phyloP scores from a whole-genome alignment of 1,140 invertebrate species.

The Drosophila azteca region DNA sequence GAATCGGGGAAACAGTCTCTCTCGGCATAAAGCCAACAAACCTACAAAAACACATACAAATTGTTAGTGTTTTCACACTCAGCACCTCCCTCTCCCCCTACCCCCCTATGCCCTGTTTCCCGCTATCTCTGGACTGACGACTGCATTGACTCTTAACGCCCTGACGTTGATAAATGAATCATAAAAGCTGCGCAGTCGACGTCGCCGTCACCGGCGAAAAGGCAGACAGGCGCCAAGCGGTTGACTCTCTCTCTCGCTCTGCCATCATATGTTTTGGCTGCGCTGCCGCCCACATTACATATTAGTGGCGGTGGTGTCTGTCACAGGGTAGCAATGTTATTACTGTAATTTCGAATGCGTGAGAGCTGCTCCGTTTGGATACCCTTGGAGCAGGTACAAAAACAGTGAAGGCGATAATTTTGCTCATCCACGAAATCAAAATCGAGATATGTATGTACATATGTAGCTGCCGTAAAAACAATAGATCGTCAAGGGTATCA shows the following conservation, averaged over 20 bases:
- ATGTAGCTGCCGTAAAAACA: too few species aligned
- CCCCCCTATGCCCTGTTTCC: background rate
- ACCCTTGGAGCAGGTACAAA: too few species aligned
- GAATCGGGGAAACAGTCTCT: slow-evolving; percentile 34
- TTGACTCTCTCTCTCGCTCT: slow-evolving; percentile 26
- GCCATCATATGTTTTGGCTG: slow-evolving; percentile 50
- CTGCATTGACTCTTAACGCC: slow-evolving; percentile 69
- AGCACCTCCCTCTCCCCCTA: slow-evolving; percentile 26
- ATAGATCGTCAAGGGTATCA: too few species aligned
- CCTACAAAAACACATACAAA: slow-evolving; percentile 37
- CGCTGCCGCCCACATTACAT: slow-evolving; percentile 40
- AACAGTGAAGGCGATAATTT: too few species aligned
- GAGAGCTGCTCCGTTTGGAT: too few species aligned
- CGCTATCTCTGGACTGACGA: slow-evolving; percentile 4
- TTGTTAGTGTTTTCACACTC: slow-evolving; percentile 56
- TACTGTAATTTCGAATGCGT: too few species aligned
- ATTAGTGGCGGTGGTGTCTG: too few species aligned
- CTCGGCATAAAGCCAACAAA: slow-evolving; percentile 62
- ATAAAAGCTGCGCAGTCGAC: slow-evolving; percentile 69
- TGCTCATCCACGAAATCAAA: too few species aligned
- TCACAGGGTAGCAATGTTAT: too few species aligned
- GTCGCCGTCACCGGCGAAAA: slow-evolving; percentile 44
- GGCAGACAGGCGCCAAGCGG: slow-evolving; percentile 51
- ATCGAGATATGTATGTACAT: too few species aligned
- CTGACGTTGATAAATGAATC: slow-evolving; percentile 80